Conservation (phyloP, 2,113 vertebrate species). For the Hirundichthys speculiger region DNA sequence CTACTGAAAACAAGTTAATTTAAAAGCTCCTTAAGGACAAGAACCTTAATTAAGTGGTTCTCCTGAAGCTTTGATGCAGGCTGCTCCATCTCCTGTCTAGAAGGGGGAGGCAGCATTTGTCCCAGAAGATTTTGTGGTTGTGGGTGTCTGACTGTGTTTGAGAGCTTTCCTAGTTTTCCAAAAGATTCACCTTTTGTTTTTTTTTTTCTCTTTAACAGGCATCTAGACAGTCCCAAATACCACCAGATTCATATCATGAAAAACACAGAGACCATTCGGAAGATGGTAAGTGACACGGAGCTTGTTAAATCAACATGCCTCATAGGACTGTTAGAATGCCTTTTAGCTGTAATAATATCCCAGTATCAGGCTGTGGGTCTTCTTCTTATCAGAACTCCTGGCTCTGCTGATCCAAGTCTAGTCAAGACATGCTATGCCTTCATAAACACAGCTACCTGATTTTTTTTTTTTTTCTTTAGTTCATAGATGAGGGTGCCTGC, state of each 20-base stretch:
- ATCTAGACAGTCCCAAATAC: constrained; percentile 88
- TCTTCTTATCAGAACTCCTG: constrained; percentile 43
- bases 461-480: too few species aligned
- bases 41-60: constrained; percentile 70
- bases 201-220: constrained; percentile 75
- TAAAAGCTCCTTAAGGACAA: constrained; percentile 71
- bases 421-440: constrained; percentile 51
- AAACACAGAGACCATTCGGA: constrained; percentile 94
- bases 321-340: too few species aligned
- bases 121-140: constrained; percentile 39
- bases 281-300: constrained; percentile 87
- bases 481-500: constrained; percentile 58
- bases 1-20: constrained; percentile 70
- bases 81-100: constrained; percentile 59
- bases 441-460: constrained; percentile 50
- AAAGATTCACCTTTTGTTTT: constrained; percentile 37
- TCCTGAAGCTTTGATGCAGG: constrained; percentile 69
- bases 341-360: too few species aligned
- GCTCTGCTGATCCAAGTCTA: constrained; percentile 50
- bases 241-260: constrained; percentile 93
- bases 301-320: too few species aligned
- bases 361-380: constrained; percentile 43
- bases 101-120: constrained; percentile 29
- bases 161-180: constrained; percentile 24
- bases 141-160: constrained; percentile 44